phyloP scores from a whole-genome alignment of 1,140 invertebrate species.

The Euura lappo region DNA sequence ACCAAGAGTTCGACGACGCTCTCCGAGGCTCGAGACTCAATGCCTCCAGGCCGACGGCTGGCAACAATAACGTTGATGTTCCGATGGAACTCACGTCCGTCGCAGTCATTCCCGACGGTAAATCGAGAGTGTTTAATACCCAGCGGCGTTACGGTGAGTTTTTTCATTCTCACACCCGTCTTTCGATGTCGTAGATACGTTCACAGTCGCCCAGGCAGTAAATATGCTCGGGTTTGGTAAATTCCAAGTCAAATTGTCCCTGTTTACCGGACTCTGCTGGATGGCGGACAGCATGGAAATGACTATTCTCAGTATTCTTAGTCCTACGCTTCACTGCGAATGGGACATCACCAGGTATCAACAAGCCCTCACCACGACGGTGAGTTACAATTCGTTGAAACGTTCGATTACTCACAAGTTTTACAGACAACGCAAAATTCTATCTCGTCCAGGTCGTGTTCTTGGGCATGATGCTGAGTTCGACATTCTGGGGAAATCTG shows the following conservation, averaged over 20 bases:
- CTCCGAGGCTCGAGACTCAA: slow-evolving; percentile 47
- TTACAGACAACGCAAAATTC: background rate
- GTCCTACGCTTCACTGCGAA: slow-evolving; percentile 90
- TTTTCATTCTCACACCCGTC: background rate
- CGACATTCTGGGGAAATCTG: slow-evolving; percentile 94
- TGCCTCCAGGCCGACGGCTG: slow-evolving; percentile 28
- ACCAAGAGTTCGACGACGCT: slow-evolving; percentile 46
- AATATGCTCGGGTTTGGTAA: slow-evolving; percentile 94
- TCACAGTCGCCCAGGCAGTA: slow-evolving; percentile 93
- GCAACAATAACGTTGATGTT: slow-evolving; percentile 54
- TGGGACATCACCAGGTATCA: slow-evolving; percentile 88
- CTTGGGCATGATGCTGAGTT: slow-evolving; percentile 96
- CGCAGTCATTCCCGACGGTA: slow-evolving; percentile 83
- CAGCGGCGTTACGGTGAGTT: slow-evolving; percentile 24
- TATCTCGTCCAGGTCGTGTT: slow-evolving; percentile 80
- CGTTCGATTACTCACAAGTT: slow-evolving; percentile 6
- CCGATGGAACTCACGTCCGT: slow-evolving; percentile 83
- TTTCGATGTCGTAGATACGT: slow-evolving; percentile 75
- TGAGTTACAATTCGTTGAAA: slow-evolving; percentile 42
- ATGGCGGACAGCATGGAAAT: slow-evolving; percentile 99
- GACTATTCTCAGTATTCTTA: slow-evolving; percentile 93
- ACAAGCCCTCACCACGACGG: slow-evolving; percentile 77
- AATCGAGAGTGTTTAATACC: slow-evolving; percentile 28
- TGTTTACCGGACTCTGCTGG: slow-evolving; percentile 89
- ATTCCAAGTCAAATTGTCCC: slow-evolving; percentile 91